Evolutionary conservation across 2,797 vertebrate species (phyloP).

Genomic region (Spinibarbus caldwelli): DNA sequence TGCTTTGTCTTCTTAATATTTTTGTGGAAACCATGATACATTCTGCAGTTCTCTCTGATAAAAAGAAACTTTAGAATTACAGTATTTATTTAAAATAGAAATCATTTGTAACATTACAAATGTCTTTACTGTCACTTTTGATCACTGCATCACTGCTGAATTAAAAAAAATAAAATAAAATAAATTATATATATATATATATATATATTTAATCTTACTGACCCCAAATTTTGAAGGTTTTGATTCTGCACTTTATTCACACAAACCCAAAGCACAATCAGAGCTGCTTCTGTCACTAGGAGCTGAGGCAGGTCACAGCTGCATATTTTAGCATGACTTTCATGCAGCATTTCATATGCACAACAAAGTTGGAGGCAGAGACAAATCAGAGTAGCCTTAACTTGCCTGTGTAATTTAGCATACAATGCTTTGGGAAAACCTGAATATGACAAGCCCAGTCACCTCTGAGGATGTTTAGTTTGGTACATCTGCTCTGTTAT

Average conservation of each 20-base stretch:
- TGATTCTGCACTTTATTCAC: not conserved
- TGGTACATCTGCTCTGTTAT: slow-evolving; percentile 1
- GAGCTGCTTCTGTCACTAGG: not conserved
- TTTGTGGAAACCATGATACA: not conserved
- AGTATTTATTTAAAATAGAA: not conserved
- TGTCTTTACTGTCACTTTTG: not conserved
- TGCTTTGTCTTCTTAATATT: not conserved
- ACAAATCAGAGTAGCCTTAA: not conserved
- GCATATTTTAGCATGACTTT: not conserved
- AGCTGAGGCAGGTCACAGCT: not conserved
- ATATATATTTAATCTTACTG: too few species aligned
- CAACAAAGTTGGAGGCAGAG: not conserved
- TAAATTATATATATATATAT: too few species aligned
- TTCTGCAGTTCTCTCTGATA: not conserved
- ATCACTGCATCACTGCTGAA: not conserved
- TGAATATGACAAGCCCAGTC: slow-evolving; percentile 22
- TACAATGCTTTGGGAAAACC: slow-evolving; percentile 6
- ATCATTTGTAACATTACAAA: not conserved
- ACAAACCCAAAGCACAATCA: not conserved
- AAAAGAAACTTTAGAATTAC: not conserved
- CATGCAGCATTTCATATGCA: not conserved
- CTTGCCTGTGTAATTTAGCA: slow-evolving; percentile 13
- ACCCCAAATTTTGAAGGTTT: too few species aligned
- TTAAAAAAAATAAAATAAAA: not conserved
- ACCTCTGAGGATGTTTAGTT: slow-evolving; percentile 18